Percentiles rank a stretch among this genome's conserved stretches.
phyloP scores from a whole-genome alignment of 2,113 vertebrate genomes.

The Percina caprodes region DNA sequence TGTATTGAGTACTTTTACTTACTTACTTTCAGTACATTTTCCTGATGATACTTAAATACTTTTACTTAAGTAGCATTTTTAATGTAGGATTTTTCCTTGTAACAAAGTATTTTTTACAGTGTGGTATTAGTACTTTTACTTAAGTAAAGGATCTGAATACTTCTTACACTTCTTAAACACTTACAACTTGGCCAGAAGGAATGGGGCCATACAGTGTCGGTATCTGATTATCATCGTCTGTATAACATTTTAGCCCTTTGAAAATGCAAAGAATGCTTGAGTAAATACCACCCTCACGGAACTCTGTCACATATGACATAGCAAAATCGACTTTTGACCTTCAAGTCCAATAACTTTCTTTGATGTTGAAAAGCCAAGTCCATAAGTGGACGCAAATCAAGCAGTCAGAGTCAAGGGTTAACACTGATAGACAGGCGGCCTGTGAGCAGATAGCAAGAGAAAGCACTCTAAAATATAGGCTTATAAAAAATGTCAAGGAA shows the following conservation, averaged over 20 bases:
- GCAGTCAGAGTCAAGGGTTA: constrained; percentile 32
- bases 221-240: background rate
- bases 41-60: too few species aligned
- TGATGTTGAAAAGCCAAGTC: constrained; percentile 21
- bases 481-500: background rate
- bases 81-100: too few species aligned
- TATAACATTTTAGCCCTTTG: background rate
- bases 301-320: constrained; percentile 11
- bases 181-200: background rate
- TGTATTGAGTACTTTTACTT: too few species aligned
- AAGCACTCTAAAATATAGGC: background rate
- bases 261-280: constrained; percentile 46
- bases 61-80: too few species aligned
- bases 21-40: too few species aligned
- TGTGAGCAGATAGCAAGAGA: background rate
- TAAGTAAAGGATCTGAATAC: too few species aligned
- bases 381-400: constrained; percentile 33
- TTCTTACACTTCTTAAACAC: background rate
- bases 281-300: constrained; percentile 26
- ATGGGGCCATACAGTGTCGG: background rate
- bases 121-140: too few species aligned
- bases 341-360: constrained; percentile 26
- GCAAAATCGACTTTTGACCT: constrained; percentile 49
- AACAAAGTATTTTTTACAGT: too few species aligned
- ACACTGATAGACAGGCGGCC: constrained; percentile 16